These are phyloP conservation scores for Argyrosomus regius DNA, from an alignment of 2,797 vertebrate genomes.

Conservation along the genomic window DNA sequence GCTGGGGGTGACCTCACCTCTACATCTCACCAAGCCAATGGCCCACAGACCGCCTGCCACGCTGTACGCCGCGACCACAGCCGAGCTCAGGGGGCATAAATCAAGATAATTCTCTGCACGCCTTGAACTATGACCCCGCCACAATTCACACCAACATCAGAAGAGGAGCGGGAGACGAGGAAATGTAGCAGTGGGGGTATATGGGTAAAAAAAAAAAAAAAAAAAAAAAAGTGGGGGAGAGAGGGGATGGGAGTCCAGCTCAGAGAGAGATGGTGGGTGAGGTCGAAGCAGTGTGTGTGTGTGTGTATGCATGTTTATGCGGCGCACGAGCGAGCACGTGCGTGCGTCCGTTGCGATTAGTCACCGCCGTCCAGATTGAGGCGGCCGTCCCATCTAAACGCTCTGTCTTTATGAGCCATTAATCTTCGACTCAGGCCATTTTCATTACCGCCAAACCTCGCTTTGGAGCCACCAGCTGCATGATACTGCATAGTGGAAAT, in stretches of 20 bases:
- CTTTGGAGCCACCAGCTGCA: slow-evolving; percentile 96
- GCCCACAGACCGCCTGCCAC: slow-evolving; percentile 69
- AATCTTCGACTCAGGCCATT: slow-evolving; percentile 98
- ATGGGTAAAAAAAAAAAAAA: slow-evolving; percentile 24
- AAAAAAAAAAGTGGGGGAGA: neutral
- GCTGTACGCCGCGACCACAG: slow-evolving; percentile 32
- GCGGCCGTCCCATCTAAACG: slow-evolving; percentile 97
- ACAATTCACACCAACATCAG: slow-evolving; percentile 93
- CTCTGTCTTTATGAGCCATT: slow-evolving; percentile 99
- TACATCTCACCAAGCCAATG: slow-evolving; percentile 82
- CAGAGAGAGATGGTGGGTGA: slow-evolving; percentile 37
- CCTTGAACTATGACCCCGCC: slow-evolving; percentile 96
- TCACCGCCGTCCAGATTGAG: slow-evolving; percentile 94
- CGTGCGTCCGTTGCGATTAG: slow-evolving; percentile 87
- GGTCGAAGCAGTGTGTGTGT: slow-evolving; percentile 18
- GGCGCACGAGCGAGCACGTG: slow-evolving; percentile 24
- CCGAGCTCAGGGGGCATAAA: slow-evolving; percentile 88
- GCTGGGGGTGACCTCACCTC: slow-evolving; percentile 87
- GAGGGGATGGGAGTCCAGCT: slow-evolving; percentile 9
- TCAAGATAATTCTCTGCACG: slow-evolving; percentile 98
- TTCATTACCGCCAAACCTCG: slow-evolving; percentile 98
- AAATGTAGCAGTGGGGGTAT: slow-evolving; percentile 46
- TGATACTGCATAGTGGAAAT: slow-evolving; percentile 96
- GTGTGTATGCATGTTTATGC: slow-evolving; percentile 41
- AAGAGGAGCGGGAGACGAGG: neutral